A percentile compares a stretch with the other conserved stretches of the same genome.
Evolutionary conservation across 2,797 vertebrate species (phyloP).

Genomic region (Microctenopoma stevenorrisi): DNA sequence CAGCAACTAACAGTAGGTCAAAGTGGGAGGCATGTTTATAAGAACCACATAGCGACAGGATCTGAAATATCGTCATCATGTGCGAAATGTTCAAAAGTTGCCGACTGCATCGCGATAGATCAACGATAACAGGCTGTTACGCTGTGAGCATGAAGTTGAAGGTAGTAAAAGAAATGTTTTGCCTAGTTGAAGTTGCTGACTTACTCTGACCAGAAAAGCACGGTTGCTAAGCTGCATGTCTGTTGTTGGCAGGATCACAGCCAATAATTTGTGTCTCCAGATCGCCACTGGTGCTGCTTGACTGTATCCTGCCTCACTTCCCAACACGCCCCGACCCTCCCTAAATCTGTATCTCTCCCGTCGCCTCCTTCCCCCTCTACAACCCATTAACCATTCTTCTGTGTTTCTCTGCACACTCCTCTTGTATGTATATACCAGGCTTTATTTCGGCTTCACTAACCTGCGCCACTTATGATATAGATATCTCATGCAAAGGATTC

Average conservation of each 20-base stretch:
- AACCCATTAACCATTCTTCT: constrained; percentile 74
- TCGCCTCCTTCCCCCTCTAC: constrained; percentile 56
- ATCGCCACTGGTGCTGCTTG: constrained; percentile 90
- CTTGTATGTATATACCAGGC: constrained; percentile 53
- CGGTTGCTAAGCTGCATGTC: constrained; percentile 72
- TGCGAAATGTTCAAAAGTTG: constrained; percentile 30
- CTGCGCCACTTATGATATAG: constrained; percentile 12
- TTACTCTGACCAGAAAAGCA: constrained; percentile 78
- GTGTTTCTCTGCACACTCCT: constrained; percentile 64
- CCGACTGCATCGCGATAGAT: constrained; percentile 30
- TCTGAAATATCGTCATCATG: constrained; percentile 1
- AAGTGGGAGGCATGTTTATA: constrained; percentile 60
- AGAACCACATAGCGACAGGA: constrained; percentile 32
- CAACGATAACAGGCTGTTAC: constrained; percentile 24
- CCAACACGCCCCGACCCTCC: constrained; percentile 47
- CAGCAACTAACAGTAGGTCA: constrained; percentile 69
- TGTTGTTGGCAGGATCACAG: constrained; percentile 58
- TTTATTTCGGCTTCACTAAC: constrained; percentile 77
- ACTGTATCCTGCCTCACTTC: constrained; percentile 80
- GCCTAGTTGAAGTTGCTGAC: constrained; percentile 86
- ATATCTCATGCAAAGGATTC: constrained; percentile 3
- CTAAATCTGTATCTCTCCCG: constrained; percentile 37
- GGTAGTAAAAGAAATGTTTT: constrained; percentile 8
- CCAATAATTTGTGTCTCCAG: constrained; percentile 52
- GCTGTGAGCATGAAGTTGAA: constrained; percentile 57